These are phyloP conservation scores for Pilophorus perplexus DNA, from an alignment of 2,888 invertebrate species.

Conservation along the genomic window DNA sequence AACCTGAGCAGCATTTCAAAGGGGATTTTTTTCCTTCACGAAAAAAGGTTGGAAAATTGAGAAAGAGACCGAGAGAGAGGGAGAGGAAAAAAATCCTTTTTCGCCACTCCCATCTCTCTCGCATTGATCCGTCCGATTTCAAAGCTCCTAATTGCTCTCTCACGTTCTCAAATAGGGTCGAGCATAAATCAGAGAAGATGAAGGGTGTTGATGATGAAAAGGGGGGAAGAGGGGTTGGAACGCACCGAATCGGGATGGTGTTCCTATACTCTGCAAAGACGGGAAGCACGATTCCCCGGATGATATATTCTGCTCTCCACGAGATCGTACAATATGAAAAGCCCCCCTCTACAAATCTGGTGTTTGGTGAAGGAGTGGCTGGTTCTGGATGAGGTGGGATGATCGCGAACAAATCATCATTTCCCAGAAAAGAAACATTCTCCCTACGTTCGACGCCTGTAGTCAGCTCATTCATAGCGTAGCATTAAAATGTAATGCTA, in stretches of 20 bases:
- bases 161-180: constrained; percentile 15
- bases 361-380: too few relatives aligned
- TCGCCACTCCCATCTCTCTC: background rate
- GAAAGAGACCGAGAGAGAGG: background rate
- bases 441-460: too few relatives aligned
- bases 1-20: background rate
- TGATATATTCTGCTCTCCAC: constrained; percentile 13
- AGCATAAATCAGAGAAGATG: constrained; percentile 16
- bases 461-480: too few relatives aligned
- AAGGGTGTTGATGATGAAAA: background rate
- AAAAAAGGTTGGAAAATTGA: too few relatives aligned
- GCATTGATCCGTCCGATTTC: constrained; percentile 13
- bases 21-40: background rate
- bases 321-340: constrained; percentile 9
- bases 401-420: too few relatives aligned
- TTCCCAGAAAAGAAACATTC: too few relatives aligned
- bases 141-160: constrained; percentile 12
- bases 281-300: constrained; percentile 8
- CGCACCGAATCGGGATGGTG: too few relatives aligned
- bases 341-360: too few relatives aligned
- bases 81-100: background rate
- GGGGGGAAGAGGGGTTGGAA: background rate
- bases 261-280: constrained; percentile 10
- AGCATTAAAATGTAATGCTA: too few relatives aligned
- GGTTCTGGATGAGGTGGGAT: too few relatives aligned